phyloP scores from a whole-genome alignment of 1,140 invertebrate genomes.

The Drosophila carrolli region DNA sequence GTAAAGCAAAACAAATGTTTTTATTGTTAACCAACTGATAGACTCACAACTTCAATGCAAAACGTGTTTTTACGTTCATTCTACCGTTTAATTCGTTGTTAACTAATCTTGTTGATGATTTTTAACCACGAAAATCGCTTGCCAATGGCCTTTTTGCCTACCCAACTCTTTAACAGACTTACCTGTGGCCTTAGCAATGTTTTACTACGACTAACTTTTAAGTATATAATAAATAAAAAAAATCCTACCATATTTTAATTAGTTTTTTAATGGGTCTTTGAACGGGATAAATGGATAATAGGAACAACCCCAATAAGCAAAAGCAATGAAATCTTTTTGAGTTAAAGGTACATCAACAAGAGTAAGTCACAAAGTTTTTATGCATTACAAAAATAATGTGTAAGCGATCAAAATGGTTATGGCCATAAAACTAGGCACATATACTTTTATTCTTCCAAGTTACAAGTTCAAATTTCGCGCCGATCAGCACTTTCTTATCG shows the following conservation, averaged over 20 bases:
- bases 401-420: too few relatives aligned
- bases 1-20: conserved; percentile 34
- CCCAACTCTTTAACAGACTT: conserved; percentile 53
- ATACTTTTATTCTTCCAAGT: too few relatives aligned
- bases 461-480: not conserved
- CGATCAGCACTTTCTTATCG: too few relatives aligned
- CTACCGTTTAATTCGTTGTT: conserved; percentile 52
- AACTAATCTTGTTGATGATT: conserved; percentile 73
- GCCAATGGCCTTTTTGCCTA: conserved; percentile 59
- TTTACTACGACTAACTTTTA: conserved; percentile 70
- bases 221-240: conserved; percentile 55
- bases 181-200: conserved; percentile 50
- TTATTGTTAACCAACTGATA: conserved; percentile 47
- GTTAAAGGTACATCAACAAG: too few relatives aligned
- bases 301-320: too few relatives aligned
- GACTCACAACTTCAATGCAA: conserved; percentile 63
- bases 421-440: too few relatives aligned
- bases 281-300: too few relatives aligned
- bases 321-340: too few relatives aligned
- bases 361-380: too few relatives aligned
- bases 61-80: conserved; percentile 26
- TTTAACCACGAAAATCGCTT: conserved; percentile 53
- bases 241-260: conserved; percentile 9
- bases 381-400: too few relatives aligned
- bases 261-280: not conserved